Percentiles rank a stretch among this genome's conserved stretches.
Evolutionary conservation across 2,113 vertebrate genomes (phyloP).

Genomic region (Ploceus nigricollis): DNA sequence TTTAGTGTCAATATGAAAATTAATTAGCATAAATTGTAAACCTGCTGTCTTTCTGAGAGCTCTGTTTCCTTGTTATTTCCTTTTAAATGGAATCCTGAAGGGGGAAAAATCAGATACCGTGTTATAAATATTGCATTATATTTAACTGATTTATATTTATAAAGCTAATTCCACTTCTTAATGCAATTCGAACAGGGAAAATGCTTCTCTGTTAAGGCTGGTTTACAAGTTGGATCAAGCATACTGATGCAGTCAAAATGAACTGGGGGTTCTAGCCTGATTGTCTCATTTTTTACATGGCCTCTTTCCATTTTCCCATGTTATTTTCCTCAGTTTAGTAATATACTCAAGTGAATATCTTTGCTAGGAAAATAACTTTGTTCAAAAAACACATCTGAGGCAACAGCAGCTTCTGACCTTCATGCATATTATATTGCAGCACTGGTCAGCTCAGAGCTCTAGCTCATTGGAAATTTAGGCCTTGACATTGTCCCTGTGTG

Average conservation of each 20-base stretch:
- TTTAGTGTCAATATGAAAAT: conserved; percentile 41
- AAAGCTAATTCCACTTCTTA: conserved; percentile 52
- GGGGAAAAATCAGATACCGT: conserved; percentile 13
- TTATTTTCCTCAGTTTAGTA: conserved; percentile 29
- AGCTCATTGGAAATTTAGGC: conserved; percentile 11
- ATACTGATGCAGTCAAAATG: neutral
- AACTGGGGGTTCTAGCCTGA: neutral
- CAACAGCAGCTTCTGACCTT: conserved; percentile 43
- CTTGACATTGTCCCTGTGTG: neutral
- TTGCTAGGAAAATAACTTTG: neutral
- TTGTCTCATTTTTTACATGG: neutral
- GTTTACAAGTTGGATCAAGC: neutral
- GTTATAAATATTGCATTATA: conserved; percentile 59
- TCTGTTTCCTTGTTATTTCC: conserved; percentile 53
- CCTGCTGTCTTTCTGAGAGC: neutral
- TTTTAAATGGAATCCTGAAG: conserved; percentile 53
- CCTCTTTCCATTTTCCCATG: neutral
- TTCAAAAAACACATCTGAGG: conserved; percentile 17
- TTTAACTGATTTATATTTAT: conserved; percentile 62
- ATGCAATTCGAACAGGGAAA: conserved; percentile 27
- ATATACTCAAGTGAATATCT: neutral
- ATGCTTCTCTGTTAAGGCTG: neutral
- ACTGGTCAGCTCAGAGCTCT: conserved; percentile 1
- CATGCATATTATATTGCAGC: neutral
- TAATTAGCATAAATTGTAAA: conserved; percentile 46